Conservation (phyloP, 37 sponge, comb jelly and placozoan genomes). For the Mnemiopsis leidyi region DNA sequence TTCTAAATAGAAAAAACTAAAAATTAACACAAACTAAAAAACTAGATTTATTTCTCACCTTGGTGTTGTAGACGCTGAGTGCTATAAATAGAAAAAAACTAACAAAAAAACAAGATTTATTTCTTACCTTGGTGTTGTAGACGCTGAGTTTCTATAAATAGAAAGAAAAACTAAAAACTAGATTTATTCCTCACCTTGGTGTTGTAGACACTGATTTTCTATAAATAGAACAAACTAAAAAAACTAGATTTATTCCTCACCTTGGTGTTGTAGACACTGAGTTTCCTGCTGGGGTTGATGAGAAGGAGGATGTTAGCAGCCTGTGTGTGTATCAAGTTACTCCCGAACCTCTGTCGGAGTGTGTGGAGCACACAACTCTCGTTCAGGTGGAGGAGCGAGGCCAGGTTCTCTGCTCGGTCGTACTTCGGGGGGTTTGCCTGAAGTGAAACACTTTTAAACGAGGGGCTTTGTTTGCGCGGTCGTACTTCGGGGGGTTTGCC, state of each 20-base stretch:
- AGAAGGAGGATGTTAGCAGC: constrained; percentile 92
- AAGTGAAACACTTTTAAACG: no score
- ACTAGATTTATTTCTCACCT: no score
- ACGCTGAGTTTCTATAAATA: constrained; percentile 73
- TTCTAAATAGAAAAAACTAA: no score
- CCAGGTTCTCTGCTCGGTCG: constrained; percentile 89
- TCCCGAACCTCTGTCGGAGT: constrained; percentile 87
- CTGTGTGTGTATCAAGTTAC: constrained; percentile 93
- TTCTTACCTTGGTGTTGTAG: constrained; percentile 53
- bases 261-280: constrained; percentile 67
- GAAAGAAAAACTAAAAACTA: no score
- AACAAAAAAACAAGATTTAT: no score
- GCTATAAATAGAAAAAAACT: no score
- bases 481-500: constrained; percentile 80
- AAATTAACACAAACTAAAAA: no score
- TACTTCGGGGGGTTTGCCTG: constrained; percentile 83
- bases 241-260: no score
- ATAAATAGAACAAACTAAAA: no score
- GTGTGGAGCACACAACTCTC: constrained; percentile 93
- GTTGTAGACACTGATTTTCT: constrained; percentile 69
- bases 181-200: no score
- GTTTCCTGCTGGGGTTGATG: constrained; percentile 87
- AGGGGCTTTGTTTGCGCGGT: constrained; percentile 92
- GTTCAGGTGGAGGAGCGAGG: constrained; percentile 86
- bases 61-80: constrained; percentile 67